Evolutionary conservation across 2,888 invertebrate genomes (phyloP).

Genomic region (Alitta virens): DNA sequence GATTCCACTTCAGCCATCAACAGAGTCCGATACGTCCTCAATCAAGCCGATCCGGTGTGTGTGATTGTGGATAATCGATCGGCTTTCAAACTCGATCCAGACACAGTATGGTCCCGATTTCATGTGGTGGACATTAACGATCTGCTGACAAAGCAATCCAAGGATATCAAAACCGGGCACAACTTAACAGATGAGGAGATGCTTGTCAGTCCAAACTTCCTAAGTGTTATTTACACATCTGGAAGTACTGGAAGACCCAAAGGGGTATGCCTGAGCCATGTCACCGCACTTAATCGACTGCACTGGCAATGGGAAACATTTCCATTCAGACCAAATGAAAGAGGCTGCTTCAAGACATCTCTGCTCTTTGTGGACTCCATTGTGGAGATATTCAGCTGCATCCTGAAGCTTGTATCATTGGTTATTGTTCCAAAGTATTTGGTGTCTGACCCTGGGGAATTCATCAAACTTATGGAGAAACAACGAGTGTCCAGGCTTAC

Average conservation of each 20-base stretch:
- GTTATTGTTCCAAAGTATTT: conserved; percentile 73
- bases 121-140: conserved; percentile 11
- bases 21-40: conserved; percentile 34
- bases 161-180: background rate
- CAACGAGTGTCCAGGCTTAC: conserved; percentile 59
- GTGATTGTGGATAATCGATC: conserved; percentile 20
- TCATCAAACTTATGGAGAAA: conserved; percentile 68
- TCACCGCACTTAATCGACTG: conserved; percentile 67
- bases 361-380: conserved; percentile 87
- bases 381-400: conserved; percentile 81
- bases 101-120: conserved; percentile 23
- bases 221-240: conserved; percentile 75
- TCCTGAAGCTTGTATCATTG: conserved; percentile 72
- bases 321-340: conserved; percentile 70
- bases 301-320: conserved; percentile 86
- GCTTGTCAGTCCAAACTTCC: background rate
- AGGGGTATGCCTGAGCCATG: conserved; percentile 78
- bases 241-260: conserved; percentile 84
- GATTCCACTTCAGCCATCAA: conserved; percentile 37
- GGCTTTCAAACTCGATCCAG: conserved; percentile 15
- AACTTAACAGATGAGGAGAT: background rate
- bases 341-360: conserved; percentile 83
- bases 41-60: conserved; percentile 32
- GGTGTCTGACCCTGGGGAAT: conserved; percentile 74
- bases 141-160: background rate